A percentile compares a stretch with the other conserved stretches of the same genome.
phyloP scores from a whole-genome alignment of 2,797 vertebrate genomes.

The Pangasius djambal region DNA sequence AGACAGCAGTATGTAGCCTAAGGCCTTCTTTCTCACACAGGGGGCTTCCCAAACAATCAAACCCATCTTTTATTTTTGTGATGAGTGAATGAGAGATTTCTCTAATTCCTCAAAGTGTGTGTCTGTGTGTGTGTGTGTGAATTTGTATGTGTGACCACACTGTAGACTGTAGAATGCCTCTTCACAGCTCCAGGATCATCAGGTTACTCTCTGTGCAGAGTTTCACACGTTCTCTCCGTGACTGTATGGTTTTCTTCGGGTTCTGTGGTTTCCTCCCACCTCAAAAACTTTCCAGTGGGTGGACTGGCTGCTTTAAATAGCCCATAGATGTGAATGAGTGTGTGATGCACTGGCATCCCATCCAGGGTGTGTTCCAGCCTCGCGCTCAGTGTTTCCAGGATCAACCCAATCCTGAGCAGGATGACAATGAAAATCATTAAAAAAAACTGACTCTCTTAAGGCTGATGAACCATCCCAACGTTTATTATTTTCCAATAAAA shows the following conservation, averaged over 20 bases:
- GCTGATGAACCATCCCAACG: too few relatives aligned
- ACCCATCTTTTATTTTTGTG: constrained; percentile 12
- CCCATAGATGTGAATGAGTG: background rate
- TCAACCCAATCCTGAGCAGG: background rate
- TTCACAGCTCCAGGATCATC: background rate
- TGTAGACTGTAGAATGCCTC: background rate
- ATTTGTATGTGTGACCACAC: background rate
- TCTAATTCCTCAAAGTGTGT: background rate
- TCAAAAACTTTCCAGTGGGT: background rate
- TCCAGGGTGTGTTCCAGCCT: background rate
- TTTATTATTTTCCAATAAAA: background rate
- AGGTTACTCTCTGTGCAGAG: background rate
- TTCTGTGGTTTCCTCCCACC: background rate
- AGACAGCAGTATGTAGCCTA: background rate
- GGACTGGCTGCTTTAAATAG: background rate
- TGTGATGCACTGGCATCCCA: background rate
- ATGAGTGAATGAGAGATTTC: constrained; percentile 4
- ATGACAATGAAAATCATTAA: too few relatives aligned
- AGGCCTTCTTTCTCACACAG: constrained; percentile 14
- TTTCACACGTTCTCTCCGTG: background rate
- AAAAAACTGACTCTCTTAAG: too few relatives aligned
- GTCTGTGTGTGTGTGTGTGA: background rate
- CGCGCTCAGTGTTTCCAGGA: background rate
- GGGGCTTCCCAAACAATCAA: constrained; percentile 12
- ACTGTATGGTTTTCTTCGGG: background rate